A percentile compares a stretch with the other conserved stretches of the same genome.
phyloP scores from a whole-genome alignment of 2,113 vertebrate species.

The Bagarius yarrelli region DNA sequence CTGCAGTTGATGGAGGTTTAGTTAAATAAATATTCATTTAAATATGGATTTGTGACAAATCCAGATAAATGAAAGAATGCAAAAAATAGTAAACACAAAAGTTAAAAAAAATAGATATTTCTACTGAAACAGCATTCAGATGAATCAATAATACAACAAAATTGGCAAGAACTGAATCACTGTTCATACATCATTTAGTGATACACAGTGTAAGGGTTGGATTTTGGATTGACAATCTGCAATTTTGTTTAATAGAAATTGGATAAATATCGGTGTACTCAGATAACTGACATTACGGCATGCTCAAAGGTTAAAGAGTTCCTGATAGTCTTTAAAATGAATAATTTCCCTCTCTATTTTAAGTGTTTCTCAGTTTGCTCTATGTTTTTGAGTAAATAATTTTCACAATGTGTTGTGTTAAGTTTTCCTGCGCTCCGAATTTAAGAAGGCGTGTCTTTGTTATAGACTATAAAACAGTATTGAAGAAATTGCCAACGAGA shows the following conservation, averaged over 20 bases:
- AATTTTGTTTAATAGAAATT: background rate
- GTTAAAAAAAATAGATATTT: background rate
- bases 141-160: background rate
- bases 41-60: background rate
- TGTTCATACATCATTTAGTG: background rate
- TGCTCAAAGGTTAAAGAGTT: background rate
- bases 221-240: background rate
- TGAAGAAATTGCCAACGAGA: no score
- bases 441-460: no score
- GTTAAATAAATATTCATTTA: background rate
- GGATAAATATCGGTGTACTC: background rate
- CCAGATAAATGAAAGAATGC: background rate
- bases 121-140: slow-evolving; percentile 7
- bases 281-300: background rate
- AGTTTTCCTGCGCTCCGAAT: no score
- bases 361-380: background rate
- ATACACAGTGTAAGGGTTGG: background rate
- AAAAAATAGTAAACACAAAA: background rate
- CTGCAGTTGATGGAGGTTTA: background rate
- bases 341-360: background rate
- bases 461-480: no score
- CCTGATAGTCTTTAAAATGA: no score
- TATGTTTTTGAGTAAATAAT: background rate
- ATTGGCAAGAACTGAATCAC: background rate
- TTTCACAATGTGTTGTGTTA: no score